Evolutionary conservation across 2,888 invertebrate genomes (phyloP).

Genomic region (Spisula solida): DNA sequence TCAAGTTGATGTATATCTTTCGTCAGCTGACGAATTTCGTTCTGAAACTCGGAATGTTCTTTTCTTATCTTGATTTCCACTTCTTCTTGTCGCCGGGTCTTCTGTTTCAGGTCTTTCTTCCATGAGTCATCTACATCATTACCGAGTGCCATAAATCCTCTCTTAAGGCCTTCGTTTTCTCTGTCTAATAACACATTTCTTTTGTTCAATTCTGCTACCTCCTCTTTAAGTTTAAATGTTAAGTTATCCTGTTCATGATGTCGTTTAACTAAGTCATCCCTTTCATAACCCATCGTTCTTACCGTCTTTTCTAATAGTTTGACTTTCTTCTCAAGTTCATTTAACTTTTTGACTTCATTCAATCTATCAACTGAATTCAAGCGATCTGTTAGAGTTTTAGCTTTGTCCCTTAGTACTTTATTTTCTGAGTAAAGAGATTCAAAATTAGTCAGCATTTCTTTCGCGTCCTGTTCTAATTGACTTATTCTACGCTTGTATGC

Average conservation of each 20-base stretch:
- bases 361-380: conserved; percentile 67
- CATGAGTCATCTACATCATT: conserved; percentile 58
- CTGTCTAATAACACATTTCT: conserved; percentile 56
- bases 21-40: conserved; percentile 45
- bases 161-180: conserved; percentile 68
- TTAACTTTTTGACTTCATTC: conserved; percentile 68
- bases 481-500: conserved; percentile 67
- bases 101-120: conserved; percentile 63
- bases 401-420: conserved; percentile 66
- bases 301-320: conserved; percentile 64
- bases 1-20: conserved; percentile 61
- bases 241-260: conserved; percentile 66
- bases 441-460: conserved; percentile 68
- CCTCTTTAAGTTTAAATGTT: conserved; percentile 61
- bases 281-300: conserved; percentile 68
- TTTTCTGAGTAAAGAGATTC: conserved; percentile 69
- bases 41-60: conserved; percentile 59
- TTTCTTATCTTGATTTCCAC: conserved; percentile 62
- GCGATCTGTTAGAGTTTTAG: conserved; percentile 62
- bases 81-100: conserved; percentile 67
- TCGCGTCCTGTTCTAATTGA: conserved; percentile 65
- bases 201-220: conserved; percentile 64
- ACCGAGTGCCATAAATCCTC: conserved; percentile 70
- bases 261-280: conserved; percentile 58
- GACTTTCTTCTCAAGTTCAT: conserved; percentile 66